phyloP scores from a whole-genome alignment of 2,888 invertebrate species.

The Glomeris marginata region DNA sequence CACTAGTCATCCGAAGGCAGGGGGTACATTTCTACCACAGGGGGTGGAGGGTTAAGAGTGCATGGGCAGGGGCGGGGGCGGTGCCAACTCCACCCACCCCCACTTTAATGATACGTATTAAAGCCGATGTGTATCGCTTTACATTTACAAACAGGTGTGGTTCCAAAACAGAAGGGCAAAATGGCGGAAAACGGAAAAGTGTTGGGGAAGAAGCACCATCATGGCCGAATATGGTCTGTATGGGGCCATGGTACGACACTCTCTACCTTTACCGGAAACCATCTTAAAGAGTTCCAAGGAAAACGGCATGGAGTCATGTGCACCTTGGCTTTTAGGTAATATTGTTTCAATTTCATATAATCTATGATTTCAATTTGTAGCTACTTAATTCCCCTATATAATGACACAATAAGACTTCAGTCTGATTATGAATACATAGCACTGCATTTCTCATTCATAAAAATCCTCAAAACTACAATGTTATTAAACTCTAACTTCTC shows the following conservation, averaged over 20 bases:
- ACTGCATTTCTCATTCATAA: neutral
- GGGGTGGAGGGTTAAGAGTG: too few relatives aligned
- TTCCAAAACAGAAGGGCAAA: constrained; percentile 97
- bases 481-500: too few relatives aligned
- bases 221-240: constrained; percentile 99
- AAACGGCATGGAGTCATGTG: constrained; percentile 59
- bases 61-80: too few relatives aligned
- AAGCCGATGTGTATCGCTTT: too few relatives aligned
- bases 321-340: constrained; percentile 97
- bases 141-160: constrained; percentile 65
- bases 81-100: too few relatives aligned
- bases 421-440: too few relatives aligned
- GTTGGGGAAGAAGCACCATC: constrained; percentile 98
- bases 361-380: neutral
- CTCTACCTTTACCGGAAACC: constrained; percentile 93
- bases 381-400: neutral
- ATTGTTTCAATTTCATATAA: neutral
- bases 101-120: too few relatives aligned
- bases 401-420: neutral
- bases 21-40: too few relatives aligned
- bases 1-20: too few relatives aligned
- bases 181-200: constrained; percentile 99
- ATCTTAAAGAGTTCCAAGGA: constrained; percentile 96
- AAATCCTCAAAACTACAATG: too few relatives aligned
- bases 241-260: constrained; percentile 99